Percentiles rank a stretch among this genome's conserved stretches.
phyloP scores from a whole-genome alignment of 2,113 vertebrate genomes.

The Callipepla californica region DNA sequence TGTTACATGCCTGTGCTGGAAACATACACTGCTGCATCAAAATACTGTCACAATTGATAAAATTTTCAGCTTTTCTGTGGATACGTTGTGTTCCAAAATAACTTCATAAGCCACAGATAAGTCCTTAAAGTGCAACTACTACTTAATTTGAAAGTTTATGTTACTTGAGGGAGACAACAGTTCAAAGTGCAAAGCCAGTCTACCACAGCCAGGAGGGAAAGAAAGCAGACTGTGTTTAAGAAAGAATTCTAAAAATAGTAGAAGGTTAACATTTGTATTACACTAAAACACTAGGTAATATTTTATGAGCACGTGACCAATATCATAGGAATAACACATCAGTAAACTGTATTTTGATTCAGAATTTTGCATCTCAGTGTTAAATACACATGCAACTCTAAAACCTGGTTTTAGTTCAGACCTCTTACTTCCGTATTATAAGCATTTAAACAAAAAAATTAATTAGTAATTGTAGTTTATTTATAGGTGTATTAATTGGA shows the following conservation, averaged over 20 bases:
- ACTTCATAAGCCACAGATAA: neutral
- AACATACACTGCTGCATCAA: neutral
- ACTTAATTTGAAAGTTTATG: neutral
- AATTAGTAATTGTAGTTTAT: constrained; percentile 62
- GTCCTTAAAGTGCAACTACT: neutral
- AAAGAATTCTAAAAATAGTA: neutral
- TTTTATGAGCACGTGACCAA: neutral
- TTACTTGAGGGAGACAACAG: neutral
- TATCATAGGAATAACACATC: neutral
- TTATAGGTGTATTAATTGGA: constrained; percentile 76
- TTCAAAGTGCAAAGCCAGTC: neutral
- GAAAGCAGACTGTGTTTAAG: neutral
- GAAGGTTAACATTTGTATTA: neutral
- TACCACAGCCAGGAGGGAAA: constrained; percentile 25
- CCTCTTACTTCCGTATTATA: neutral
- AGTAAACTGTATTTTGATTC: neutral
- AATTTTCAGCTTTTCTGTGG: neutral
- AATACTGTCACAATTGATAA: neutral
- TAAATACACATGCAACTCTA: neutral
- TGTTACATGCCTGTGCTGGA: neutral
- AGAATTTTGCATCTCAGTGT: neutral
- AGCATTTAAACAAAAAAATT: constrained; percentile 67
- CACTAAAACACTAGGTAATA: neutral
- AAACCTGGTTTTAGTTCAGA: neutral
- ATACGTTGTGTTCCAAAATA: neutral